Percentiles rank a stretch among this genome's conserved stretches.
Evolutionary conservation across 2,797 vertebrate species (phyloP).

Genomic region (Hoplostethus mediterraneus): DNA sequence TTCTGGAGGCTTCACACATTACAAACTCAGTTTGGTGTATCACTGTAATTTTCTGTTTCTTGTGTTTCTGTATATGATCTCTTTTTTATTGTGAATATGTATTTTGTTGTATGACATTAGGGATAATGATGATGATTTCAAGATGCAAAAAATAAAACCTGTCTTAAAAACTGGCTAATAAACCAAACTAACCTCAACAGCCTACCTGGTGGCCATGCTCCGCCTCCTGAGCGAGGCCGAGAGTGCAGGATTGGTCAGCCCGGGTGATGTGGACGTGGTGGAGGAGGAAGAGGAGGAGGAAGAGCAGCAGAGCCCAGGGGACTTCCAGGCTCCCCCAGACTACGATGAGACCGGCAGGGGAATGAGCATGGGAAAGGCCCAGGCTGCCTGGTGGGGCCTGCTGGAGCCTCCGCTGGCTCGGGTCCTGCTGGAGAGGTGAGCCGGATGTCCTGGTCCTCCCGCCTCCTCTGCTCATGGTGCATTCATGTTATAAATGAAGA

Average conservation of each 20-base stretch:
- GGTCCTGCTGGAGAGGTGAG: constrained; percentile 80
- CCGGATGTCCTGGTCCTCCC: no score
- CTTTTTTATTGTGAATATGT: no score
- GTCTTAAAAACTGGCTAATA: not conserved
- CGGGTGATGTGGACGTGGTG: constrained; percentile 57
- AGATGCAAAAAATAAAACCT: not conserved
- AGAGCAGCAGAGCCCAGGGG: constrained; percentile 56
- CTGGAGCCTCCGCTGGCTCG: constrained; percentile 79
- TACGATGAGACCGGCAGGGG: constrained; percentile 82
- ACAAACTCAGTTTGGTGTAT: no score
- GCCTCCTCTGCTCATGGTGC: no score
- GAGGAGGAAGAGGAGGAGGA: constrained; percentile 76
- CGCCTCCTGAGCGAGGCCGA: constrained; percentile 83
- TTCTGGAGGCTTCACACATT: no score
- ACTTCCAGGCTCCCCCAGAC: constrained; percentile 78
- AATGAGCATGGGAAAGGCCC: constrained; percentile 73
- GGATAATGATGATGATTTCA: no score
- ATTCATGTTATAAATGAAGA: not conserved
- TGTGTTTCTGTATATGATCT: no score
- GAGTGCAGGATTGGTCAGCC: constrained; percentile 52
- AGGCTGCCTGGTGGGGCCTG: constrained; percentile 73
- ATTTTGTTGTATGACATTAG: no score
- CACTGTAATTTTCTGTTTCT: no score
- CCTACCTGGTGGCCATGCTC: constrained; percentile 82
- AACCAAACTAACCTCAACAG: constrained; percentile 41